Evolutionary conservation across 64 coral and sea anemone species (phyloP).

Genomic region (Montipora cactus): DNA sequence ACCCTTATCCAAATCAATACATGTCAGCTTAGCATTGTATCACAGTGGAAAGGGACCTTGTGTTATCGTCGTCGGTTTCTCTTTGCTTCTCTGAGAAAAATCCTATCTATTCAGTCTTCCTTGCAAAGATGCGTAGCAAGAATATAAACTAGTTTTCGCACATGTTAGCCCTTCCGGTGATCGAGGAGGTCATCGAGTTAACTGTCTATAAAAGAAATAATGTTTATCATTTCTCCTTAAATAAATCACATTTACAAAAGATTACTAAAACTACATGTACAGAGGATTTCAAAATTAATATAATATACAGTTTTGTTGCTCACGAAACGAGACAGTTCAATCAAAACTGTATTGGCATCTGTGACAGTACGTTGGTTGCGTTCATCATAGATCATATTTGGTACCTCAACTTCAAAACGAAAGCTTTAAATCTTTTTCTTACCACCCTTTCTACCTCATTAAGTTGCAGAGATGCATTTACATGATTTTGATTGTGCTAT

Average conservation of each 20-base stretch:
- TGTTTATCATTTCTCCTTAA: conserved; percentile 2
- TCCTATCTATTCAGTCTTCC: not conserved
- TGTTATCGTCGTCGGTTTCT: not conserved
- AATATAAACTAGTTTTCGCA: conserved; percentile 9
- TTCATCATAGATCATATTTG: too few relatives aligned
- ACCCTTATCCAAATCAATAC: not conserved
- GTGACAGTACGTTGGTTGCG: not conserved
- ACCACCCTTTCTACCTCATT: not conserved
- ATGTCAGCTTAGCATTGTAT: not conserved
- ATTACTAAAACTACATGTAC: not conserved
- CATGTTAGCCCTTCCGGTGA: not conserved
- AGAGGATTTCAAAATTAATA: conserved; percentile 4
- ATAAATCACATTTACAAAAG: conserved; percentile 19
- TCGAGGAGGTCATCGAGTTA: not conserved
- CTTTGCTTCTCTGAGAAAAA: not conserved
- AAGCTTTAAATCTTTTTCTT: not conserved
- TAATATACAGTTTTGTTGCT: not conserved
- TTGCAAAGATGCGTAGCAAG: not conserved
- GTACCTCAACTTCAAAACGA: not conserved
- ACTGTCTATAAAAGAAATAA: conserved; percentile 30
- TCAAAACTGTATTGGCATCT: not conserved
- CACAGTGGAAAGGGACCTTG: too few relatives aligned
- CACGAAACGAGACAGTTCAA: not conserved
- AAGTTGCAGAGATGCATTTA: not conserved
- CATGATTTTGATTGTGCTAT: too few relatives aligned